A percentile compares a stretch with the other conserved stretches of the same genome.
These are phyloP conservation scores for Ischnura elegans DNA, from an alignment of 2,888 invertebrate species.

Conservation along the genomic window DNA sequence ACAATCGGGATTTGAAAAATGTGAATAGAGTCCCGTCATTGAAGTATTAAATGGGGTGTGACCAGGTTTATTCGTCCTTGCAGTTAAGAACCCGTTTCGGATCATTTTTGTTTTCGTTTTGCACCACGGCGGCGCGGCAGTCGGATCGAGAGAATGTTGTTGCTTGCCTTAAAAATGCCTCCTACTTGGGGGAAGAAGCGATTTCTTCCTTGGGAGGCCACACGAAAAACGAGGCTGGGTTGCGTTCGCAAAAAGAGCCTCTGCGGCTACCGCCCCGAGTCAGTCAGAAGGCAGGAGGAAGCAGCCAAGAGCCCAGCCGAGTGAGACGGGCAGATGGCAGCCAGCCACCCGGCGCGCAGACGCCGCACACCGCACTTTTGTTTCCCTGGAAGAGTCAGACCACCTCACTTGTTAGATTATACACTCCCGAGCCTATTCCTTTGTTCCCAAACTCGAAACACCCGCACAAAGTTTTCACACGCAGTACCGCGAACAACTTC, in stretches of 20 bases:
- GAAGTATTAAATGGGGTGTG: background rate
- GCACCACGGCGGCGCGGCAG: background rate
- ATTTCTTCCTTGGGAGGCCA: conserved; percentile 28
- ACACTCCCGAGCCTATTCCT: too few relatives aligned
- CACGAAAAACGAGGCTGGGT: conserved; percentile 33
- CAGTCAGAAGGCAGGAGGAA: conserved; percentile 33
- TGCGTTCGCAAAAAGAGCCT: conserved; percentile 29
- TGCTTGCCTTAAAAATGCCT: background rate
- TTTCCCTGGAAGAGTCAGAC: background rate
- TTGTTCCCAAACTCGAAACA: background rate
- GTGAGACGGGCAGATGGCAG: conserved; percentile 56
- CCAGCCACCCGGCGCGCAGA: conserved; percentile 11
- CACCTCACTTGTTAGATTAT: too few relatives aligned
- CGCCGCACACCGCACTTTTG: background rate
- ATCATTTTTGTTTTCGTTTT: background rate
- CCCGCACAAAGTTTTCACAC: background rate
- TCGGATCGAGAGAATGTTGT: background rate
- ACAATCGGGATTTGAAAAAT: background rate
- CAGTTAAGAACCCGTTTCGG: background rate
- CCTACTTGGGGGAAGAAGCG: background rate
- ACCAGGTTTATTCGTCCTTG: background rate
- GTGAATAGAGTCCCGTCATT: background rate
- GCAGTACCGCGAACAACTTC: background rate
- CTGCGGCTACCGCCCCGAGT: background rate
- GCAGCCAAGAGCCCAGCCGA: background rate